phyloP scores from a whole-genome alignment of 2,113 vertebrate species.

The Abramis brama region DNA sequence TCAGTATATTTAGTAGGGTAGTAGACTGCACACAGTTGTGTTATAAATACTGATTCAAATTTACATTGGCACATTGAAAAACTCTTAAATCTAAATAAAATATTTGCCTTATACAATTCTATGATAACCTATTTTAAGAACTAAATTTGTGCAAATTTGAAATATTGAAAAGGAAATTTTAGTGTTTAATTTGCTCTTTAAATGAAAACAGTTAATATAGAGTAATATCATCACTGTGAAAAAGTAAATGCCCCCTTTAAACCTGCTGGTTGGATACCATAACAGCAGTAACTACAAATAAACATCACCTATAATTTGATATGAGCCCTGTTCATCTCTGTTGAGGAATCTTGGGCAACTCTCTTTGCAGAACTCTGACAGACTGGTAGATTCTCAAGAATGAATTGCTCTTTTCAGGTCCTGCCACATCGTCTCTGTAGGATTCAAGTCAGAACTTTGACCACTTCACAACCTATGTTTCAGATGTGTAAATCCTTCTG shows the following conservation, averaged over 20 bases:
- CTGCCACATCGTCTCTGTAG: not conserved
- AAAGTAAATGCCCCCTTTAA: not conserved
- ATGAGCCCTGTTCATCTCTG: not conserved
- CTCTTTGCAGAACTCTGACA: not conserved
- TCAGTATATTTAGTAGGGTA: constrained; percentile 2
- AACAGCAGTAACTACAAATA: not conserved
- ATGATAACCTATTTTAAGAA: not conserved
- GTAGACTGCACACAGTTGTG: not conserved
- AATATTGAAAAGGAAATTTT: not conserved
- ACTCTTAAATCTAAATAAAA: not conserved
- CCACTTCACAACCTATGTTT: not conserved
- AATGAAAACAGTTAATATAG: not conserved
- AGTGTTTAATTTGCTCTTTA: not conserved
- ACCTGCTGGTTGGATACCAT: not conserved
- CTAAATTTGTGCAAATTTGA: not conserved
- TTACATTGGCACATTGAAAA: not conserved
- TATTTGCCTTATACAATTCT: not conserved
- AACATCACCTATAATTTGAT: not conserved
- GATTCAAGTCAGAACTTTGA: not conserved
- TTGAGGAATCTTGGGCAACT: not conserved
- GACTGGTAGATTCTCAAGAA: not conserved
- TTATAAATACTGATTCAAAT: not conserved
- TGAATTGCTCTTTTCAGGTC: not conserved
- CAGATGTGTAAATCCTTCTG: not conserved
- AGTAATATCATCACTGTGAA: not conserved